phyloP scores from a whole-genome alignment of 2,797 vertebrate species.

The Diplodus puntazzo region DNA sequence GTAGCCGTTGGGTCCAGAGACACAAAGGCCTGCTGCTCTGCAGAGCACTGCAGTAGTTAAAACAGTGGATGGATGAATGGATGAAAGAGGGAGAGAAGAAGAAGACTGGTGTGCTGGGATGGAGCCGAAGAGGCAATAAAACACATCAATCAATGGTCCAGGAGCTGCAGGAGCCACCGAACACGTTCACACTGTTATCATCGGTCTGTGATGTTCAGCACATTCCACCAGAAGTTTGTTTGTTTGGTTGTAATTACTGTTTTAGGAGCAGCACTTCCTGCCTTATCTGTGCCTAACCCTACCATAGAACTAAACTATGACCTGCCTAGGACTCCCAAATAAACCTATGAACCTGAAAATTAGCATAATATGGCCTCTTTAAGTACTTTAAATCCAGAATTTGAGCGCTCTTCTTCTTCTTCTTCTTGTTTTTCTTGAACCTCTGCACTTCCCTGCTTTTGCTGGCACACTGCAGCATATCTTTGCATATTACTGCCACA shows the following conservation, averaged over 20 bases:
- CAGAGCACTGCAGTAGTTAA: slow-evolving; percentile 29
- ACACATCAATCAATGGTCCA: slow-evolving; percentile 15
- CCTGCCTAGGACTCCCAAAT: no score
- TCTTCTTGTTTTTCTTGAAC: not conserved
- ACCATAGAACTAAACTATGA: no score
- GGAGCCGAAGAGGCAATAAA: slow-evolving; percentile 27
- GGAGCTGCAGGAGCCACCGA: slow-evolving; percentile 4
- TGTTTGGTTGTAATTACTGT: not conserved
- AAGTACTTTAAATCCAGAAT: no score
- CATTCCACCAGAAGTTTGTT: not conserved
- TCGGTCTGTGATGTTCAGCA: not conserved
- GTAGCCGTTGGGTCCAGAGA: slow-evolving; percentile 6
- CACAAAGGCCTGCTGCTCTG: slow-evolving; percentile 26
- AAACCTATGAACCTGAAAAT: no score
- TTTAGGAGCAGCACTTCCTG: not conserved
- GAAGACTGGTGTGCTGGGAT: not conserved
- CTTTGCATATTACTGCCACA: no score
- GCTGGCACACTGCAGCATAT: not conserved
- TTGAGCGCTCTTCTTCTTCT: not conserved
- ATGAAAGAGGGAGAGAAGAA: slow-evolving; percentile 9
- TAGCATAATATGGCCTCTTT: no score
- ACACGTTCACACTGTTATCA: not conserved
- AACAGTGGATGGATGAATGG: slow-evolving; percentile 20
- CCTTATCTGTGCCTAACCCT: not conserved
- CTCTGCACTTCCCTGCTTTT: not conserved